phyloP scores from a whole-genome alignment of 2,888 invertebrate species.

The Aphrophora alni region DNA sequence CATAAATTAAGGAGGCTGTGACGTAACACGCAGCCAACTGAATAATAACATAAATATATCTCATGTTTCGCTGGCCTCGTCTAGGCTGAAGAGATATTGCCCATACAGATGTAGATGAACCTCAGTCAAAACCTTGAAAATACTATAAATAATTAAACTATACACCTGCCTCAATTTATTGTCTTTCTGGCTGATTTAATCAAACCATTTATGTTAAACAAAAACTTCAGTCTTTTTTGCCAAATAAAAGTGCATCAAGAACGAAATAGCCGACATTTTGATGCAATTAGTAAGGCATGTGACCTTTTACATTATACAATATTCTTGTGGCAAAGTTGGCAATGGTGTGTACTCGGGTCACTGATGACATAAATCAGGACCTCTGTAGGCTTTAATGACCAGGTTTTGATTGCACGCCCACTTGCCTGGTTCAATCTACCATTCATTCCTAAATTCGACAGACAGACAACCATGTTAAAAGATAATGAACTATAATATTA shows the following conservation, averaged over 20 bases:
- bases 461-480: not conserved
- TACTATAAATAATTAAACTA: not conserved
- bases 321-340: not conserved
- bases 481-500: not conserved
- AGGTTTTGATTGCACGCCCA: conserved; percentile 6
- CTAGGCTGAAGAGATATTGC: not conserved
- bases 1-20: not conserved
- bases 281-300: not conserved
- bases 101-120: not conserved
- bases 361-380: not conserved
- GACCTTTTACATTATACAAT: not conserved
- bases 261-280: not conserved
- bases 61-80: not conserved
- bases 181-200: not conserved
- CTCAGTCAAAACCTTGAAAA: not conserved
- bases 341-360: not conserved
- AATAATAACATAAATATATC: conserved; percentile 9
- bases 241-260: not conserved
- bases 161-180: not conserved
- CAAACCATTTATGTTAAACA: not conserved
- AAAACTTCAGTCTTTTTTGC: not conserved
- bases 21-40: not conserved
- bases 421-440: not conserved
- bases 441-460: not conserved
- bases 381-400: not conserved